phyloP scores from a whole-genome alignment of 2,797 vertebrate genomes.

The Trichosurus vulpecula region DNA sequence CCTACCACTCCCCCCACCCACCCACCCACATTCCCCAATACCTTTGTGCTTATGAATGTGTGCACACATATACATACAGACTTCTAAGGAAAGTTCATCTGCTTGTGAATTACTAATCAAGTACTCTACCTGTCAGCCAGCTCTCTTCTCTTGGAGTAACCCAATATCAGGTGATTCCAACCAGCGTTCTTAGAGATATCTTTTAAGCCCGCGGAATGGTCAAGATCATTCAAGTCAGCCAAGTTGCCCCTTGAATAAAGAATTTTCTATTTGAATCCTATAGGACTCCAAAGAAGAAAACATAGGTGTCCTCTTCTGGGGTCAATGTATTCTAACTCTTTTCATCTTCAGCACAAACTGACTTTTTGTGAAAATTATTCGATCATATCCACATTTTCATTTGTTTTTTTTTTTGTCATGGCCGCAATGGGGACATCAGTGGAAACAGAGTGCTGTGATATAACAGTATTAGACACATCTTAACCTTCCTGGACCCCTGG shows the following conservation, averaged over 20 bases:
- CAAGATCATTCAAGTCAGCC: background rate
- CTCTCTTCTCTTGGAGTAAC: background rate
- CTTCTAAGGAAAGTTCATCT: background rate
- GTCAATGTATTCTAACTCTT: fast-evolving
- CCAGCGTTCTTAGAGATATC: background rate
- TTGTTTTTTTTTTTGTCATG: background rate
- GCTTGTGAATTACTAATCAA: background rate
- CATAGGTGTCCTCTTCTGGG: background rate
- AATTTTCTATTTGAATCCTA: background rate
- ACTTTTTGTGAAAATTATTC: background rate
- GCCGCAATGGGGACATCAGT: background rate
- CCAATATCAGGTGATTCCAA: background rate
- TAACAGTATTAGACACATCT: background rate
- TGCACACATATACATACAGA: background rate
- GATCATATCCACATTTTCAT: background rate
- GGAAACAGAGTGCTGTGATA: background rate
- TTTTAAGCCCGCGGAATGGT: background rate
- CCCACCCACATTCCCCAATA: background rate
- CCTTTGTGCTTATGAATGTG: background rate
- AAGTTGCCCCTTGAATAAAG: background rate
- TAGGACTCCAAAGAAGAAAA: background rate
- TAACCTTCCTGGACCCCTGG: background rate
- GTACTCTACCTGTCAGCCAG: conserved; percentile 36
- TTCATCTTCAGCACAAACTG: background rate
- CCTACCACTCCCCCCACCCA: background rate